Base-by-base conservation (phyloP, 2,113 vertebrate species). In the Pithys albifrons region DNA sequence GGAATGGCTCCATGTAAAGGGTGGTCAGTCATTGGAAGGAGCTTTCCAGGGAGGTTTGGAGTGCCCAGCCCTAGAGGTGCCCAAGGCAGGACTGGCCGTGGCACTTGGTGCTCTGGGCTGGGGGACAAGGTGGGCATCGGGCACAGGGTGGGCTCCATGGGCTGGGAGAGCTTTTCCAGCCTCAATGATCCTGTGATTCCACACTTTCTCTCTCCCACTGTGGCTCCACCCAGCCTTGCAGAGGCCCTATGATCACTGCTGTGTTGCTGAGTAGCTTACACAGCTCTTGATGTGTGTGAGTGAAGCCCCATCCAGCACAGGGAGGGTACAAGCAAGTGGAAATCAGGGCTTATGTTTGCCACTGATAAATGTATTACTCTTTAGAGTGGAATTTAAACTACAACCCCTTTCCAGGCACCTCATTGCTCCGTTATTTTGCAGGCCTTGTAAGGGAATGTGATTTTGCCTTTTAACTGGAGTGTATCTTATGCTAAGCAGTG, bases 311-410 rank as follows among this genome's bases (percentile, higher is more conserved):
- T 72, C 90, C 89, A 70, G 70, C 86, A 28, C 28, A 46, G 69
- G 84, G 89, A 88, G 80, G 86, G 85, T 43, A 67, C 39, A 10
- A 89, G 94, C 88, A 46, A 87, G 75, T 64, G 58, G 76, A 85
- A 95, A 83, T 94, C 88, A 29, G 87, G 89, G 84, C 94, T 97
- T 96, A 78, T 97, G 96, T 96, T 97, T 97, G 89, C 95, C 61
- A 55, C 93, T 96, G 96, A 97, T 97, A 97, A 97, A 96, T 96
- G 96, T 77, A 96, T 97, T 97, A 96, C 91, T 88, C 93, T 96
- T 93, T 89, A 71, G 85, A 95, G 85, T 31, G 4, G 96, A 93
- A 97, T 97, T 96, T 96, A 84, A 95, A 95, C 89, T 85, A 80
- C 96, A 91, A 90, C 78, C 84, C 85, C 59, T 91, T 95, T 77